These are phyloP conservation scores for Nomada fucata DNA, from an alignment of 2,888 invertebrate genomes.

Conservation along the genomic window DNA sequence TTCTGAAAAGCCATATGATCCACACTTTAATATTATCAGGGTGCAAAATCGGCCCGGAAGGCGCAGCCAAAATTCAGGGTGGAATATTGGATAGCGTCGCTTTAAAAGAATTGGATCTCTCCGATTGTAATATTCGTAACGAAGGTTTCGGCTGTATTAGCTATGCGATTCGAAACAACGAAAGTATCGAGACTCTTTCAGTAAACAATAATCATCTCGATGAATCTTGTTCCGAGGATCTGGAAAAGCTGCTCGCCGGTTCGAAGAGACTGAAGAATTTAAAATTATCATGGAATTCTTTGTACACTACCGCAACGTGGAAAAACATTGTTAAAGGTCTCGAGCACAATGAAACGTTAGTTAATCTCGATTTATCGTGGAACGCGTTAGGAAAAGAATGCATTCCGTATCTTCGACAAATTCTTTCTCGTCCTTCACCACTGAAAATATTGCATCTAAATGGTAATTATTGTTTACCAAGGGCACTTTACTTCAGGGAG, in stretches of 20 bases:
- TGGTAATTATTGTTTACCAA: conserved; percentile 66
- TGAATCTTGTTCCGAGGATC: conserved; percentile 80
- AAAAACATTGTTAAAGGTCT: conserved; percentile 82
- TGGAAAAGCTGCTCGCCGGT: conserved; percentile 82
- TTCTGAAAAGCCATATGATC: conserved; percentile 81
- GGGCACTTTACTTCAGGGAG: neutral
- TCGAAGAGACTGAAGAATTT: conserved; percentile 84
- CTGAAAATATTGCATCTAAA: conserved; percentile 73
- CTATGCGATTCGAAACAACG: conserved; percentile 78
- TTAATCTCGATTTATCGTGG: conserved; percentile 84
- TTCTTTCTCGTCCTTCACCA: conserved; percentile 61
- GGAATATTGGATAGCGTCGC: conserved; percentile 79
- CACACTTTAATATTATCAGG: conserved; percentile 80
- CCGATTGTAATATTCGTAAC: conserved; percentile 84
- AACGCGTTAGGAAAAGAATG: conserved; percentile 83
- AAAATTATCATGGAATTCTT: conserved; percentile 86
- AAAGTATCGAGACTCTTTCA: conserved; percentile 82
- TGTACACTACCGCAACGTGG: conserved; percentile 82
- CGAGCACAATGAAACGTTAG: conserved; percentile 76
- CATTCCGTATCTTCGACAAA: conserved; percentile 60
- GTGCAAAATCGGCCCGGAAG: conserved; percentile 84
- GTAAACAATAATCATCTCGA: conserved; percentile 85
- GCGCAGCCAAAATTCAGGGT: conserved; percentile 80
- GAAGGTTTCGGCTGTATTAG: conserved; percentile 82
- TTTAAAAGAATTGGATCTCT: conserved; percentile 82